Conservation (phyloP, 1,140 invertebrate genomes). For the Papilio helenus region DNA sequence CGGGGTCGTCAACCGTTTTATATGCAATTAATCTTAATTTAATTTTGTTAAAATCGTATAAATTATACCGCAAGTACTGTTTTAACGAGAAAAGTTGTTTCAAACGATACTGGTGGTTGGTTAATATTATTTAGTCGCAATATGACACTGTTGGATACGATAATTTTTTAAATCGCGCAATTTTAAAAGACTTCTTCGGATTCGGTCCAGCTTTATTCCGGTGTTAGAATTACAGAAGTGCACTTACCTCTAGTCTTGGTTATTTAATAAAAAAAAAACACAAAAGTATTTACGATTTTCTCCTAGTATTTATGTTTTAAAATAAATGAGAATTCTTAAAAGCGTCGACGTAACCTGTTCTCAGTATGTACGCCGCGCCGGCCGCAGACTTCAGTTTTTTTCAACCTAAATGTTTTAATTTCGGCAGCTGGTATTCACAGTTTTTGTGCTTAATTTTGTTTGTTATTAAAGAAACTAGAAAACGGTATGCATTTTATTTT, state of each 20-base stretch:
- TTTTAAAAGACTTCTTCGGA: background rate
- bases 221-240: too few relatives aligned
- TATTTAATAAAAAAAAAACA: too few relatives aligned
- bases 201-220: too few relatives aligned
- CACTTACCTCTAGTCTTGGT: too few relatives aligned
- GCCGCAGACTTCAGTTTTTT: background rate
- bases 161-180: background rate
- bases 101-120: background rate
- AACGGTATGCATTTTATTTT: background rate
- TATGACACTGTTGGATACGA: background rate
- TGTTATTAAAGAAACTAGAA: background rate
- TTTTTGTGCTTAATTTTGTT: slow-evolving; percentile 18
- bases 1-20: slow-evolving; percentile 28
- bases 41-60: slow-evolving; percentile 27
- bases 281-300: too few relatives aligned
- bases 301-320: background rate
- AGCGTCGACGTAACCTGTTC: slow-evolving; percentile 9
- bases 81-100: slow-evolving; percentile 19
- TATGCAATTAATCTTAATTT: slow-evolving; percentile 28
- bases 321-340: slow-evolving; percentile 13
- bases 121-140: background rate
- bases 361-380: background rate
- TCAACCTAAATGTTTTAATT: slow-evolving; percentile 14
- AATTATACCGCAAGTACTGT: slow-evolving; percentile 26
- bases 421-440: slow-evolving; percentile 15